Base-by-base conservation (phyloP, 2,888 invertebrate genomes). In the Epirrhoe tristata region DNA sequence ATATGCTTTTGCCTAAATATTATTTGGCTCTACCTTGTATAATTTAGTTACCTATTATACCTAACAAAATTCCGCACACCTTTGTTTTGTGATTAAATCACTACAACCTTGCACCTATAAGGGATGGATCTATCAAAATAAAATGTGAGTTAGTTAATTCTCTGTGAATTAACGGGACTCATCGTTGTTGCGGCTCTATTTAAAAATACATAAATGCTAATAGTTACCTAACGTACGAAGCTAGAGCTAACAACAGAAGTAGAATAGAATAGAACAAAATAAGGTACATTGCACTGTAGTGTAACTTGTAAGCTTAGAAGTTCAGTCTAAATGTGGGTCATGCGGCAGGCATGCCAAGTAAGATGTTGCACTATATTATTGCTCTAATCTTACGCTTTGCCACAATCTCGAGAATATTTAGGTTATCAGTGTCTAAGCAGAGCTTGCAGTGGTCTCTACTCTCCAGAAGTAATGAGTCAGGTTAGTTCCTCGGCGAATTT, bases 371-470 rank as follows among this genome's bases (percentile, higher is more conserved):
- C 31, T 58, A 39, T 58, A 34, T 34, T 58, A 58, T 32, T 60
- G 31, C 58, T 60, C 60, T 54, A 54, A 39, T 58, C 43, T 63
- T 58, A 59, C 65, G 69, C 57, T 56, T 50, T 54, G 59, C 24
- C 14, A 17, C 51, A 52, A 36, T 36, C 39, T 53, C 53, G 14
- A 14, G 16, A 59, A 34, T 39, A 51, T 39, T 51, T 51, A 17
- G 14, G 39, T 59, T 36, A 59, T 52, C 58, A 52, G 34, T 48
- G 14, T 17, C 34, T 58, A 36, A 50, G 16, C 17, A 46, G 46
- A 54, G 54, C 32, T 54, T n/a, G 12, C 31, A 52, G 31, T 12
- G 24, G 31, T 52, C n/a, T 24, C 52, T 52, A 52, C 52, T 32
- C 52, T 52, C 10, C 31, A n/a, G 16, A 16, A 16, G 16, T 48